Base-by-base conservation (phyloP, 1,140 invertebrate genomes). In the Venustaconcha ellipsiformis region DNA sequence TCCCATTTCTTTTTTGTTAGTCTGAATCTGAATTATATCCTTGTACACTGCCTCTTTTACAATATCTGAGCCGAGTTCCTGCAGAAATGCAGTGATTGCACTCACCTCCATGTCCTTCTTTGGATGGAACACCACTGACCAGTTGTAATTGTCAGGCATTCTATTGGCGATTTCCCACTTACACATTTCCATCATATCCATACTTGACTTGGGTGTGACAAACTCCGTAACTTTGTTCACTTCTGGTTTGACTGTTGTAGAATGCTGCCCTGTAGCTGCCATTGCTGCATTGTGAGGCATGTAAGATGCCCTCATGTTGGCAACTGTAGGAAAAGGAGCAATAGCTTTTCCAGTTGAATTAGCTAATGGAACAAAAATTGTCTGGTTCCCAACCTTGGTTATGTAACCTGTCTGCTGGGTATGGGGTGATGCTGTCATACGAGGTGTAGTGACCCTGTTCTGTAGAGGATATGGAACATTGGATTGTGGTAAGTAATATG, bases 1-100 rank as follows among this genome's bases (percentile, higher is more conserved):
- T 92, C 92, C 67, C 92, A 92, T 87, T 48, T 90, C 85, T 17
- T 90, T 84, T 88, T 96, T 96, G 63, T 94, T 92, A 82, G 95
- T 96, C 86, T 97, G 95, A 81, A 95, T 94, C 74, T 95, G 93
- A 64, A 98, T 90, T 67, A 98, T 91, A 92, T 99, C 97, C 57
- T 93, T 94, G 91, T 98, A 96, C 13, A 98, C 96, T 88, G 93
- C 95, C 88, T 98, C 96, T 88, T 97, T 96, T 2, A 97, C 96
- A 73, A 98, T 92, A 88, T 95, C 96, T 67, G 96, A 92, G 14
- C 97, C 97, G 78, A 98, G 95, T 83, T 96, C 95, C 89, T 95
- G 95, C 80, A 98, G 96, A 87, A 98, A 96, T 87, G 96, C 96
- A 5, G 96, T 96, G 62, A 97, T 89, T 5, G 96, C 93, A 88